A percentile compares a stretch with the other conserved stretches of the same genome.
phyloP scores from a whole-genome alignment of 2,888 invertebrate species.

The Tiliacea aurago region DNA sequence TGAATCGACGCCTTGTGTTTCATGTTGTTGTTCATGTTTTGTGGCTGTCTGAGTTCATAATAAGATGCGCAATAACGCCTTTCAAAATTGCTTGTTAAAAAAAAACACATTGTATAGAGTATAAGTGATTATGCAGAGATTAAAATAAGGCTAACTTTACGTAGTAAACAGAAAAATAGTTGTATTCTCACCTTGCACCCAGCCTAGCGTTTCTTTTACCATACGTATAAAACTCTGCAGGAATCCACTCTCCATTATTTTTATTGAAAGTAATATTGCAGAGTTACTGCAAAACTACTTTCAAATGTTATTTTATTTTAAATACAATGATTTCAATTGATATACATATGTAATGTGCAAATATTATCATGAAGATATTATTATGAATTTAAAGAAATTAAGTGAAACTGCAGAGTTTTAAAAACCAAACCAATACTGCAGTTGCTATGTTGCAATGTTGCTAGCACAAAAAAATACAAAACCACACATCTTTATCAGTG shows the following conservation, averaged over 20 bases:
- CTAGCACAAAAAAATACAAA: conserved; percentile 28
- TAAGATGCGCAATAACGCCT: conserved; percentile 5
- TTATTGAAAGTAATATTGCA: conserved; percentile 6
- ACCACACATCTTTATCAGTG: conserved; percentile 30
- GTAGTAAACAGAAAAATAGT: conserved; percentile 17
- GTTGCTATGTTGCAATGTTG: no score
- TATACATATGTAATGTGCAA: not conserved
- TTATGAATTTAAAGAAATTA: not conserved
- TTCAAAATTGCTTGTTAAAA: not conserved
- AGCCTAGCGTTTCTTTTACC: conserved; percentile 5
- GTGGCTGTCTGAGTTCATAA: not conserved
- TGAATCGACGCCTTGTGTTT: not conserved
- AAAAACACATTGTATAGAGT: conserved; percentile 7
- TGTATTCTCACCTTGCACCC: conserved; percentile 8
- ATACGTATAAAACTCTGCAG: conserved; percentile 43
- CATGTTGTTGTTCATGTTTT: no score
- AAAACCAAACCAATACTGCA: conserved; percentile 1
- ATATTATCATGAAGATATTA: not conserved
- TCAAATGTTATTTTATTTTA: not conserved
- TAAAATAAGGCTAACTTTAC: conserved; percentile 47
- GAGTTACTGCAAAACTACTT: not conserved
- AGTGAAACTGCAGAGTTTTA: conserved; percentile 34
- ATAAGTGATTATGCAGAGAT: conserved; percentile 37
- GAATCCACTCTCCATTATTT: conserved; percentile 2
- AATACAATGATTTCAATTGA: not conserved